Conservation (phyloP, 92 coral and sea anemone species). For the Zoanthus sansibaricus region DNA sequence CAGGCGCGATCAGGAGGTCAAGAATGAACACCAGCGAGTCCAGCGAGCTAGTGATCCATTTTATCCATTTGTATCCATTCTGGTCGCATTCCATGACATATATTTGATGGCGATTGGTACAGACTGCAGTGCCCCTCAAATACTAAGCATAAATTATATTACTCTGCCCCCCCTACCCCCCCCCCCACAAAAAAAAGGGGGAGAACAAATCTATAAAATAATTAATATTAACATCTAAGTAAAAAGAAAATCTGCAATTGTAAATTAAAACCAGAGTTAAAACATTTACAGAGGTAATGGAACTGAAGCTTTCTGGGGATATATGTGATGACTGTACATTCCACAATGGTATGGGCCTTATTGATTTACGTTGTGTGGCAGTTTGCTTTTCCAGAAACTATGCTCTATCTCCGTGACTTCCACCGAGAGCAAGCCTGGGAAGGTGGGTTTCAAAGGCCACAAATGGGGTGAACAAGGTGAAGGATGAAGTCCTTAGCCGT, state of each 20-base stretch:
- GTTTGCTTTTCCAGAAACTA: neutral
- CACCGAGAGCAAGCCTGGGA: conserved; percentile 6
- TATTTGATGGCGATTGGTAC: no score
- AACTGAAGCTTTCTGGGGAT: conserved; percentile 5
- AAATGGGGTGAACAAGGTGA: conserved; percentile 14
- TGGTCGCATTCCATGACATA: no score
- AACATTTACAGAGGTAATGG: conserved; percentile 5
- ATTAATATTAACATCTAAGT: neutral
- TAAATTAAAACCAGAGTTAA: neutral
- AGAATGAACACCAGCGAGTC: no score
- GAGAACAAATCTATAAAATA: no score
- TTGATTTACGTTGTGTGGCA: neutral
- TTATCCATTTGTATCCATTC: no score
- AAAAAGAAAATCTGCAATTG: neutral
- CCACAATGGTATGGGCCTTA: conserved; percentile 9
- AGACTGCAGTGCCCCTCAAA: no score
- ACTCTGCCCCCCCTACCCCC: no score
- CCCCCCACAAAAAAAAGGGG: neutral
- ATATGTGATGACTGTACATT: conserved; percentile 1
- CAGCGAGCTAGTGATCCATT: no score
- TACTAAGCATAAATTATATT: no score
- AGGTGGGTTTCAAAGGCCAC: conserved; percentile 8
- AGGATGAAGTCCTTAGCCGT: conserved; percentile 1
- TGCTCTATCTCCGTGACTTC: conserved; percentile 13
- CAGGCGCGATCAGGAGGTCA: no score